Evolutionary conservation across 30 jellyfish, hydroid and myxozoan genomes (phyloP).

Genomic region (Aurelia aurita): DNA sequence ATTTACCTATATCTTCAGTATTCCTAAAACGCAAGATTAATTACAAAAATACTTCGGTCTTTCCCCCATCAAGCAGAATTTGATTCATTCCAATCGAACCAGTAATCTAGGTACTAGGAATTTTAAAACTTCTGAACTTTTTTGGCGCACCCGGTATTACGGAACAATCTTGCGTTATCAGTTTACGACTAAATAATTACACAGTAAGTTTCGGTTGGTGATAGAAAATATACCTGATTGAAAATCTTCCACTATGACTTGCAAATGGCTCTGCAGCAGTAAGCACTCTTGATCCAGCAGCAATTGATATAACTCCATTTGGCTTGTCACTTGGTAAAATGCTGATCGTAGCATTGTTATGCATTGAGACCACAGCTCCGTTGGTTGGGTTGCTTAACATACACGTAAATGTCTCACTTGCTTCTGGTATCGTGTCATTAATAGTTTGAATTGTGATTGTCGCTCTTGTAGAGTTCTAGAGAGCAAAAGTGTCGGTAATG

Average conservation of each 20-base stretch:
- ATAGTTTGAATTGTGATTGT: conserved; percentile 38
- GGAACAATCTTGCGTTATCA: no score
- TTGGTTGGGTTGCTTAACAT: conserved; percentile 61
- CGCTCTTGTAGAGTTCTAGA: conserved; percentile 49
- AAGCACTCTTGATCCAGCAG: conserved; percentile 37
- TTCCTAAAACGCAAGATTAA: no score
- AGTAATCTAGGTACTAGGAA: no score
- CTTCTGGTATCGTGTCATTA: conserved; percentile 86
- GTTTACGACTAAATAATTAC: background rate
- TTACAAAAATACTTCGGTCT: no score
- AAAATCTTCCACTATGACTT: conserved; percentile 65
- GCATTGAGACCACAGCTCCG: conserved; percentile 64
- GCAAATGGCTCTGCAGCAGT: conserved; percentile 74
- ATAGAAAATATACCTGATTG: conserved; percentile 42
- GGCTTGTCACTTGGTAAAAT: conserved; percentile 91
- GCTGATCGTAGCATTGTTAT: conserved; percentile 56
- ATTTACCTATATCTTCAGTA: no score
- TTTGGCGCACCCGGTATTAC: no score
- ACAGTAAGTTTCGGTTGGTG: background rate
- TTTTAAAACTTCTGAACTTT: no score
- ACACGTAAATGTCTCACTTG: conserved; percentile 67
- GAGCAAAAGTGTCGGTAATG: background rate
- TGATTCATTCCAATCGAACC: no score
- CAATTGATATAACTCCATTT: conserved; percentile 74
- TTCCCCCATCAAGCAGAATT: no score